phyloP scores from a whole-genome alignment of 2,113 vertebrate species.

The Circaetus gallicus region DNA sequence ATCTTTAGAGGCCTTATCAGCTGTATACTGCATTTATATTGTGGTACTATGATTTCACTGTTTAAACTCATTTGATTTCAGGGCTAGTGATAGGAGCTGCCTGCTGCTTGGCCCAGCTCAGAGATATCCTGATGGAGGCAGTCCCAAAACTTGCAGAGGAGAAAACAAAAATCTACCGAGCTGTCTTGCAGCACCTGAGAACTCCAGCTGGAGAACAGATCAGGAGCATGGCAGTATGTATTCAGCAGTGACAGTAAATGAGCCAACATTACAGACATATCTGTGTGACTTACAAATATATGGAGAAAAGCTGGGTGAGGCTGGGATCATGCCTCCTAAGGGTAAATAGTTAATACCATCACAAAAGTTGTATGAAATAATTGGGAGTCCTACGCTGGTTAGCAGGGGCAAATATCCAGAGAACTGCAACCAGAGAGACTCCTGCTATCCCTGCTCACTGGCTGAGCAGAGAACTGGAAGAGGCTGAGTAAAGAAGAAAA shows the following conservation, averaged over 20 bases:
- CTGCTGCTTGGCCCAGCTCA: constrained; percentile 74
- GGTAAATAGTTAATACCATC: background rate
- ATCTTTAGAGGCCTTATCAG: background rate
- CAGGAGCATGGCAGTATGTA: constrained; percentile 78
- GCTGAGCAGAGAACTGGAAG: background rate
- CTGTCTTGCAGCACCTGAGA: constrained; percentile 78
- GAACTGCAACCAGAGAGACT: background rate
- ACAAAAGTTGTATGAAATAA: background rate
- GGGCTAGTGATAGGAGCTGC: constrained; percentile 82
- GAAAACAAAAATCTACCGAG: constrained; percentile 73
- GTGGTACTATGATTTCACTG: background rate
- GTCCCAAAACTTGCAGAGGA: constrained; percentile 64
- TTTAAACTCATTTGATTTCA: constrained; percentile 42
- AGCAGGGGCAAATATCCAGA: background rate
- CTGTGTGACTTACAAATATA: background rate
- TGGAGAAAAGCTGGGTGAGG: background rate
- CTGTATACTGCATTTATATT: background rate
- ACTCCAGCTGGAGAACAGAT: constrained; percentile 82
- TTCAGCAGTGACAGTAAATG: background rate
- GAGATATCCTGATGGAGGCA: constrained; percentile 58
- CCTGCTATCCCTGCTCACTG: background rate
- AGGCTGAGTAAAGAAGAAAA: background rate
- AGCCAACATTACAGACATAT: background rate
- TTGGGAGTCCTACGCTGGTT: background rate
- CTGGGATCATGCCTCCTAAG: background rate